phyloP scores from a whole-genome alignment of 1,140 invertebrate species.

The Coboldia fuscipes region DNA sequence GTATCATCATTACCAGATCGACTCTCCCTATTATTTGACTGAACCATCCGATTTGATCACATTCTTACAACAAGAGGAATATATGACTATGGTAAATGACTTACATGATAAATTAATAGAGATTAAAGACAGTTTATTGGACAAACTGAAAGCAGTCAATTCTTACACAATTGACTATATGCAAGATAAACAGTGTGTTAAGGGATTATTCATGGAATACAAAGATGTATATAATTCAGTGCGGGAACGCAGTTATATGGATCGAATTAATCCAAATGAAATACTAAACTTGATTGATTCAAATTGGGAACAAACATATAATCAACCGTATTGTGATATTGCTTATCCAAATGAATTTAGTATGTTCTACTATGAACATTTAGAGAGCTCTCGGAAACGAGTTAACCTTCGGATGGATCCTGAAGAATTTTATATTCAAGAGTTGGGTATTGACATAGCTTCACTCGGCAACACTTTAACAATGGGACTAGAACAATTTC shows the following conservation, averaged over 20 bases:
- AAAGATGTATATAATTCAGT: constrained; percentile 13
- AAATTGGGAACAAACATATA: constrained; percentile 10
- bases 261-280: constrained; percentile 2
- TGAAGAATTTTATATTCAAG: constrained; percentile 39
- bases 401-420: constrained; percentile 35
- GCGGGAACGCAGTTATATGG: constrained; percentile 7
- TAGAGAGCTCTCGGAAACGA: constrained; percentile 40
- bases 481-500: constrained; percentile 40
- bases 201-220: constrained; percentile 15
- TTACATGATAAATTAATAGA: constrained; percentile 13
- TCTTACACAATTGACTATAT: constrained; percentile 15
- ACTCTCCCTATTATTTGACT: constrained; percentile 58
- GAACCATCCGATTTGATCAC: constrained; percentile 58
- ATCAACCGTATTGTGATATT: constrained; percentile 43
- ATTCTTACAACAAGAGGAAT: constrained; percentile 57
- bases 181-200: constrained; percentile 16
- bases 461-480: constrained; percentile 44
- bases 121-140: constrained; percentile 13
- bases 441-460: constrained; percentile 35
- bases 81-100: constrained; percentile 15
- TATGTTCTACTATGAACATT: constrained; percentile 61
- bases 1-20: constrained; percentile 23
- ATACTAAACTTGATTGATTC: neutral
- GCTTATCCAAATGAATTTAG: constrained; percentile 39
- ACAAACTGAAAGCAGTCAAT: constrained; percentile 14